A percentile compares a stretch with the other conserved stretches of the same genome.
Conservation (phyloP, 2,888 invertebrate genomes). For the Amphipyra tragopoginis region DNA sequence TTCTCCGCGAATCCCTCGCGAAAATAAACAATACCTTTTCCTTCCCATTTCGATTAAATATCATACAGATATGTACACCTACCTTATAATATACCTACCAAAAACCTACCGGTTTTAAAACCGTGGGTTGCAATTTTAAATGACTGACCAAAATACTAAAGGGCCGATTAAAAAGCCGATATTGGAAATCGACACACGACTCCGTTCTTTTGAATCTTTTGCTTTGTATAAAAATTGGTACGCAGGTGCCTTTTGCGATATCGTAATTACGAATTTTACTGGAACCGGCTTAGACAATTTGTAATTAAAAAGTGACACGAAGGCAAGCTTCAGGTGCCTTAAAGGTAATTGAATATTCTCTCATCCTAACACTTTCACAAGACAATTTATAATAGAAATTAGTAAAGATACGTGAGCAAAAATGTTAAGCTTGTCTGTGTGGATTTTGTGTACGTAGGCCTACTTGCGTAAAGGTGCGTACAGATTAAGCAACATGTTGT, state of each 20-base stretch:
- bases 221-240: background rate
- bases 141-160: background rate
- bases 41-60: too few species aligned
- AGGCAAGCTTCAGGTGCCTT: background rate
- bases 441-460: too few species aligned
- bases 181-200: background rate
- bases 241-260: conserved; percentile 1
- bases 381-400: too few species aligned
- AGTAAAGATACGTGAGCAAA: too few species aligned
- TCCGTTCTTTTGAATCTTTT: background rate
- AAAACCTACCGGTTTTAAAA: background rate
- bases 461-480: too few species aligned
- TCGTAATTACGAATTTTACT: conserved; percentile 5
- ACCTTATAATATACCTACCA: too few species aligned
- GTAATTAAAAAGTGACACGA: conserved; percentile 3
- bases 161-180: background rate
- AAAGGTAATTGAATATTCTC: background rate
- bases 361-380: too few species aligned
- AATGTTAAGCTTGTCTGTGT: too few species aligned
- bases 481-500: too few species aligned
- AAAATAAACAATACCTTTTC: background rate
- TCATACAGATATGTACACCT: too few species aligned
- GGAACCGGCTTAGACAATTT: background rate
- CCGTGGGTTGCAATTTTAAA: background rate
- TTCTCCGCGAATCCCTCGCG: too few species aligned